Conservation (phyloP, 2,113 vertebrate species). For the Henicopernis longicauda region DNA sequence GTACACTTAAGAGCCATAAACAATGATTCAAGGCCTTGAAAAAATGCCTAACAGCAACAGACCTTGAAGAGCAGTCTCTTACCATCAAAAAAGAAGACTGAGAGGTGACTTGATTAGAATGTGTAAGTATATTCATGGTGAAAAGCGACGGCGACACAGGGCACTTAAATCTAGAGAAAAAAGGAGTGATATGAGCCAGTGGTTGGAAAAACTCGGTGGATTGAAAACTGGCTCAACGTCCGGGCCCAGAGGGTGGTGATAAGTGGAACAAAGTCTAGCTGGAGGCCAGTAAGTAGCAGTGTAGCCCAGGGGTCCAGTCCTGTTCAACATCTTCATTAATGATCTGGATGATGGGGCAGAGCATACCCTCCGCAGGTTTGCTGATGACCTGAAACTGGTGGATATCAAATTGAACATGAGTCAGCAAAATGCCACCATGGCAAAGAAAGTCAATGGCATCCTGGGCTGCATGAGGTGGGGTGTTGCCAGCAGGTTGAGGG, state of each 20-base stretch:
- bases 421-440: not conserved
- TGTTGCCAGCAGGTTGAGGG: not conserved
- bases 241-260: not conserved
- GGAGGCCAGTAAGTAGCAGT: not conserved
- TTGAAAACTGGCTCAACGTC: not conserved
- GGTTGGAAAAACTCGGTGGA: not conserved
- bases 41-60: not conserved
- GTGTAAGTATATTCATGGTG: not conserved
- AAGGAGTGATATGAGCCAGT: not conserved
- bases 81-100: not conserved
- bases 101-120: not conserved
- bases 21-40: not conserved
- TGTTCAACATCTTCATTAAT: not conserved
- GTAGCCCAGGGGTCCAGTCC: not conserved
- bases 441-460: not conserved
- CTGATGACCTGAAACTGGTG: not conserved
- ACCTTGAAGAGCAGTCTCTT: not conserved
- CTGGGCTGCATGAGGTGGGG: not conserved
- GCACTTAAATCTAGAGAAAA: not conserved
- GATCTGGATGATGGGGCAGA: not conserved
- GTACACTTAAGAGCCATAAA: not conserved
- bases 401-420: not conserved
- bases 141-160: not conserved
- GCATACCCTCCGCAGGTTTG: not conserved
- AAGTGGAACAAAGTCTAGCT: not conserved